Percentiles rank a stretch among this genome's conserved stretches.
Evolutionary conservation across 2,888 invertebrate species (phyloP).

Genomic region (Cataglyphis albicans): DNA sequence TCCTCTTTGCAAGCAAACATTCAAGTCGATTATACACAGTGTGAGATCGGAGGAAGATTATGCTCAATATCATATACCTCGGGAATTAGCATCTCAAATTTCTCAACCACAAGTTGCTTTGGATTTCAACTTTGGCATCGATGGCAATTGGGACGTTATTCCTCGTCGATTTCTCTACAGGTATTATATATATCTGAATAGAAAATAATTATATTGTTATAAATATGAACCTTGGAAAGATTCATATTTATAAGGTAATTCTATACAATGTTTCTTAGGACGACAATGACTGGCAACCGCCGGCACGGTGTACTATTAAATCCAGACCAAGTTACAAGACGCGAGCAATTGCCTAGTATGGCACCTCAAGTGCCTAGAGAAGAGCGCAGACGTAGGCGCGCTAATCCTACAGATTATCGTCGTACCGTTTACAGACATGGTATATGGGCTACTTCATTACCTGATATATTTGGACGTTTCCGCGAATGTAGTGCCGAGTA

Average conservation of each 20-base stretch:
- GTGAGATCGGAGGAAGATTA: conserved; percentile 95
- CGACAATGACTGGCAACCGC: conserved; percentile 90
- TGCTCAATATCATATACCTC: conserved; percentile 91
- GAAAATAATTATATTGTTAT: background rate
- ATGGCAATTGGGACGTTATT: conserved; percentile 67
- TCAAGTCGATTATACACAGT: conserved; percentile 97
- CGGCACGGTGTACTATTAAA: conserved; percentile 86
- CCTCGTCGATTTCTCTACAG: conserved; percentile 73
- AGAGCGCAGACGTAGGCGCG: conserved; percentile 76
- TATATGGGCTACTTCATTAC: conserved; percentile 91
- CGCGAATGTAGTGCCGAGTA: conserved; percentile 92
- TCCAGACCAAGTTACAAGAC: conserved; percentile 77
- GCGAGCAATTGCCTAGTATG: conserved; percentile 78
- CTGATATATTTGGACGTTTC: conserved; percentile 90
- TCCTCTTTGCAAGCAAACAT: conserved; percentile 97
- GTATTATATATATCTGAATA: conserved; percentile 55
- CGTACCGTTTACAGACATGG: conserved; percentile 90
- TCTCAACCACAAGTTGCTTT: conserved; percentile 75
- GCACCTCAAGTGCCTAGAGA: conserved; percentile 73
- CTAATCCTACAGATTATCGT: conserved; percentile 77
- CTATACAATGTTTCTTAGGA: conserved; percentile 87
- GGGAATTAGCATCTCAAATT: conserved; percentile 81
- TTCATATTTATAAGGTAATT: background rate
- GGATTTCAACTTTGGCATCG: conserved; percentile 76
- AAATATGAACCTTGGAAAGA: too few species aligned